Evolutionary conservation across 2,113 vertebrate genomes (phyloP), one percentile per base, ranked within the genome.

Genomic region (Eleginops maclovinus): DNA sequence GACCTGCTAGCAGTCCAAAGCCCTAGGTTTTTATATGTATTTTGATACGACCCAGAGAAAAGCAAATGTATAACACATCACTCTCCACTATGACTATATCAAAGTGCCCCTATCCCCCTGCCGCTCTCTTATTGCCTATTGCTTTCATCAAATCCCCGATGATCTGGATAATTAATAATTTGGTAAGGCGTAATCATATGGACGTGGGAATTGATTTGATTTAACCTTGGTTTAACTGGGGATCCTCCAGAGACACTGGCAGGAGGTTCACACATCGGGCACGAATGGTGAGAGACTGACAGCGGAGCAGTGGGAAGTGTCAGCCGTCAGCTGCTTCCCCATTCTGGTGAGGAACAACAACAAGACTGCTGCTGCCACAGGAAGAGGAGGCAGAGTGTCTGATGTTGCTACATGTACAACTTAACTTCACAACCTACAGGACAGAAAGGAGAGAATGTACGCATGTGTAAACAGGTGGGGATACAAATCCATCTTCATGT

Each of bases 131-230:
- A 47, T 46, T 66, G 51, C n/a, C 46, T 66, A 70, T 83, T 9
- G 21, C 67, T 76, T 63, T 70, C 36, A 79, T 58, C 68, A 74
- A 21, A 46, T 79, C 80, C 75, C 66, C 63, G 63, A 10, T 75
- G 77, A 66, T 61, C 75, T 75, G 66, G 73, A 79, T 92, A 88
- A 92, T 92, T 84, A 89, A 79, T 78, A 84, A 84, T 88, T 88
- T 83, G 69, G 70, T 74, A 66, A 81, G 73, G 79, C 65, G 72
- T 90, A 91, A 94, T 92, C 78, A 79, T 69, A 66, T 76, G 69
- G 82, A 89, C 86, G 82, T 79, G 70, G 69, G 58, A 63, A 82
- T 61, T 88, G 66, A 90, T 90, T 90, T 89, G 82, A 91, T 89
- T 88, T 88, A 87, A 89, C 88, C 82, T 90, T 87, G 81, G 82